Conservation (phyloP, 2,797 vertebrate genomes). For the Tenualosa ilisha region DNA sequence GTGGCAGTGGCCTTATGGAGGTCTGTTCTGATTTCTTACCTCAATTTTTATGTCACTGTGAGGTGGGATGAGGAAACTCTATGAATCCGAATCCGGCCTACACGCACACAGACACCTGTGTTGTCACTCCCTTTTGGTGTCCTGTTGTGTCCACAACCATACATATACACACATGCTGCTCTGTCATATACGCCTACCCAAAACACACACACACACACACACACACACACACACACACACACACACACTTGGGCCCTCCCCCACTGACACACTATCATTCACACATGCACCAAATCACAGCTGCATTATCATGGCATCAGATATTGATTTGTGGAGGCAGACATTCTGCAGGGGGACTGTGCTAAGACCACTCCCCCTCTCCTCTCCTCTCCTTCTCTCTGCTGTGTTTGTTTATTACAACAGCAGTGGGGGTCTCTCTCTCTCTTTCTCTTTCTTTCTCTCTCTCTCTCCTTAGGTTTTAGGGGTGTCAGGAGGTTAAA, state of each 20-base stretch:
- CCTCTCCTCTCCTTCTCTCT: neutral
- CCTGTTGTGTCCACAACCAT: neutral
- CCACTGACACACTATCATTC: neutral
- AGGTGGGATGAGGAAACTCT: neutral
- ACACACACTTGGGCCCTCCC: neutral
- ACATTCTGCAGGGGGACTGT: neutral
- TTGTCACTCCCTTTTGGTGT: too few relatives aligned
- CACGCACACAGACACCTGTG: neutral
- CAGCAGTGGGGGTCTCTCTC: neutral
- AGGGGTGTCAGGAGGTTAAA: neutral
- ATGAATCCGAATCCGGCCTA: neutral
- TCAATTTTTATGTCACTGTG: neutral
- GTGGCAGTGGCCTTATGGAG: neutral
- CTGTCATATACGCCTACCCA: neutral
- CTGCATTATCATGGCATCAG: neutral
- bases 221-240: conserved; percentile 23
- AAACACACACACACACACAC: neutral
- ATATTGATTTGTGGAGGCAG: conserved; percentile 24
- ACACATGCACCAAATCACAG: conserved; percentile 19
- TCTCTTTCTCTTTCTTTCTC: neutral
- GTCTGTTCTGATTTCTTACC: neutral
- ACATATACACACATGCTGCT: neutral
- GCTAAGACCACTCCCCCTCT: neutral
- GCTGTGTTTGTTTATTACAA: too few relatives aligned
- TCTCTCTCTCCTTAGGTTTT: neutral